Evolutionary conservation across 2,888 invertebrate genomes (phyloP).

Genomic region (Calephelis perditalis): DNA sequence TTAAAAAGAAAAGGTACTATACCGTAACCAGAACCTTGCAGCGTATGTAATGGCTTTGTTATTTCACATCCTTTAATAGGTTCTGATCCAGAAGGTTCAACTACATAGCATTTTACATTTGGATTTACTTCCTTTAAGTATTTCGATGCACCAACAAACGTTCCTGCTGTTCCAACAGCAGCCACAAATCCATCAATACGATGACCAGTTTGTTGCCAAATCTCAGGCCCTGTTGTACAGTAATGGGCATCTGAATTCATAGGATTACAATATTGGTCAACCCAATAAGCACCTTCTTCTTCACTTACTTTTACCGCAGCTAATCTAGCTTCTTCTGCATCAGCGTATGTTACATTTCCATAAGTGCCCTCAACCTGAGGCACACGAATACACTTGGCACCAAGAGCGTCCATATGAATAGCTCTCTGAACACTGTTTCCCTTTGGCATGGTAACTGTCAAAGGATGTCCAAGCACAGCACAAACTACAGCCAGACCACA

Average conservation of each 20-base stretch:
- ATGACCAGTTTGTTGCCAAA: slow-evolving; percentile 68
- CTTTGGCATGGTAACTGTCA: slow-evolving; percentile 63
- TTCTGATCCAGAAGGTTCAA: slow-evolving; percentile 63
- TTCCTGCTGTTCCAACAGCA: slow-evolving; percentile 64
- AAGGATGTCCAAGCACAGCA: slow-evolving; percentile 59
- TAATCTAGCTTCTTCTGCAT: slow-evolving; percentile 56
- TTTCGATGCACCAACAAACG: slow-evolving; percentile 56
- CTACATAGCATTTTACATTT: slow-evolving; percentile 50
- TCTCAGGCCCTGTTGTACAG: slow-evolving; percentile 63
- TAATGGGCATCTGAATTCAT: slow-evolving; percentile 58
- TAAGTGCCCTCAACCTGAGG: slow-evolving; percentile 68
- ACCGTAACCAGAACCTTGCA: slow-evolving; percentile 68
- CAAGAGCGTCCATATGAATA: slow-evolving; percentile 67
- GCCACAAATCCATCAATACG: slow-evolving; percentile 62
- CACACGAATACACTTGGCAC: slow-evolving; percentile 58
- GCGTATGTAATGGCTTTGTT: slow-evolving; percentile 61
- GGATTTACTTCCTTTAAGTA: slow-evolving; percentile 63
- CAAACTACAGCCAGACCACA: slow-evolving; percentile 68
- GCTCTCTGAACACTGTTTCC: slow-evolving; percentile 67
- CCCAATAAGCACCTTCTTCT: slow-evolving; percentile 56
- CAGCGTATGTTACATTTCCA: slow-evolving; percentile 61
- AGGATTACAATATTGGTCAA: slow-evolving; percentile 61
- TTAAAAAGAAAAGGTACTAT: slow-evolving; percentile 59
- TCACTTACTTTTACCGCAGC: slow-evolving; percentile 49
- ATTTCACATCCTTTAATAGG: slow-evolving; percentile 58